Evolutionary conservation across 2,797 vertebrate genomes (phyloP), one percentile per base, ranked within the genome.

Genomic region (Acipenser ruthenus): DNA sequence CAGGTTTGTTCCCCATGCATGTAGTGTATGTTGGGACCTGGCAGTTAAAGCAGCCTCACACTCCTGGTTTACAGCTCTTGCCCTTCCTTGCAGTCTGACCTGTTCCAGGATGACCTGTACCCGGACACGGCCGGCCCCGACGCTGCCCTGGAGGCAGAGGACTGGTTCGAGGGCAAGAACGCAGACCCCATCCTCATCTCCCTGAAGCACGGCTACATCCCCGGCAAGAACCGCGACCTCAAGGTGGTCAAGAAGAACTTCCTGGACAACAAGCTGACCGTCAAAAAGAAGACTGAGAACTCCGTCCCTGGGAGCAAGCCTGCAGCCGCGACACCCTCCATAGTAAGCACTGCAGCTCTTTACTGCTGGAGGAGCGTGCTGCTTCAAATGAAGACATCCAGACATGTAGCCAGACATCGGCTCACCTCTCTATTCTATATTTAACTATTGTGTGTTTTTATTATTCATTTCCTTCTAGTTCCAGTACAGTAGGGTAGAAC

Each of bases 21-120:
- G 15, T 18, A 18, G 15, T 18, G 15, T 18, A 18, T 18, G 15
- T 18, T 1, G 15, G 15, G 37, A 4, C 4, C 37, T 0, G 3
- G 37, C 37, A 37, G 3, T 37, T 37, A 37, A 37, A 37, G 37
- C 37, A 18, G 18, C 18, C 18, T 2, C 18, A 18, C 18, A 18
- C 18, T 18, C 18, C 18, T 37, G 37, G 37, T 37, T 37, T 5
- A 37, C 37, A 37, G 37, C 10, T 70, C 23, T 71, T 55, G 10
- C 49, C 10, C 1, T 23, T 18, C 50, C 67, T 55, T 63, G 59
- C 74, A 98, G 96, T 98, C 96, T 1, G 97, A 99, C 88, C 86
- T 98, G 71, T 99, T 98, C 86, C 96, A 99, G 79, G 97, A 99
- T 0, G 97, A 99, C 75, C 83, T 99, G 78, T 99, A 99, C 79